Evolutionary conservation across 2,113 vertebrate species (phyloP), one percentile per base, ranked within the genome.

Genomic region (Cheilinus undulatus): DNA sequence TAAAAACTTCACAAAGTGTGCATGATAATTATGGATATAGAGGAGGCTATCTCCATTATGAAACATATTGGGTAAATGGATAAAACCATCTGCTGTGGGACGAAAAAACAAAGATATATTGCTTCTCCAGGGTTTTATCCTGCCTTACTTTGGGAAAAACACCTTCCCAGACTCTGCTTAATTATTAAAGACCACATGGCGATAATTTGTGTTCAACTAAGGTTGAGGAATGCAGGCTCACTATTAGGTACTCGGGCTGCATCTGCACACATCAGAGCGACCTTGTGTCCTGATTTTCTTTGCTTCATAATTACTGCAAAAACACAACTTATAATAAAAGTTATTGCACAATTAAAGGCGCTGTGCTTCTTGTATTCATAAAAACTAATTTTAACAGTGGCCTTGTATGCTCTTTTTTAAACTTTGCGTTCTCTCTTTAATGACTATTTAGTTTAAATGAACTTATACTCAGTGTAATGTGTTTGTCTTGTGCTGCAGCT

Each of bases 181-280:
- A 69, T 82, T 80, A 81, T 54, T 64, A 58, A 75, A 28, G 57
- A 62, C 59, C 42, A 68, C 58, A 17, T 57, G 36, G 49, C 17
- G 62, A 63, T 52, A 69, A 73, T 75, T 73, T 49, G 20, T 76
- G 57, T 63, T 75, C 38, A 63, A 24, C 62, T 80, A 22, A 51
- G 66, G 53, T 56, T 48, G 23, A 71, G 66, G 23, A 34, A 32
- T 62, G 49, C 32, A 60, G 42, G n/a, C 45, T 36, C 32, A 42
- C 4, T 50, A 5, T 52, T 22, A 27, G 49, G 20, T n/a, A 26
- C 23, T 76, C 73, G 34, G 42, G 45, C 15, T 19, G 15, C 20
- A 42, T 42, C 40, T 17, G 19, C 40, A 19, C 6, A 19, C 40
- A n/a, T 30, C 30, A 40, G 1, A 57, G 34, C 76, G 68, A 61